phyloP scores from a whole-genome alignment of 2,113 vertebrate genomes.

The Sinocyclocheilus rhinocerous region DNA sequence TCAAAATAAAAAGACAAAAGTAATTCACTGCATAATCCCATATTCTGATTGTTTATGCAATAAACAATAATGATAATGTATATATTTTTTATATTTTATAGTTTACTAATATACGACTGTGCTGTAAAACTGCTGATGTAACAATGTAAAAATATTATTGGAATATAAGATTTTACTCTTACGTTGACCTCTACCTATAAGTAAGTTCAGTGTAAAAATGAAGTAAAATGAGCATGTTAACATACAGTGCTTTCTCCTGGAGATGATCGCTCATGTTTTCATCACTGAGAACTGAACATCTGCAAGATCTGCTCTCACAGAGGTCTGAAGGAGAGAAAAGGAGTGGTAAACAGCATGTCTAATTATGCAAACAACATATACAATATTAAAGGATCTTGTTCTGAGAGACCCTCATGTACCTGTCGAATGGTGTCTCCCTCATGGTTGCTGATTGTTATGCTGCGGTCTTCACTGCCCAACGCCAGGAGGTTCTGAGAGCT shows the following conservation, averaged over 20 bases:
- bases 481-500: slow-evolving; percentile 91
- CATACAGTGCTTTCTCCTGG: slow-evolving; percentile 87
- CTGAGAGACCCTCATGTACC: slow-evolving; percentile 69
- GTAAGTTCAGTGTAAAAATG: no score
- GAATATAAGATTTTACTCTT: neutral
- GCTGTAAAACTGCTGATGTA: neutral
- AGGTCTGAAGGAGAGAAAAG: slow-evolving; percentile 69
- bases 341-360: neutral
- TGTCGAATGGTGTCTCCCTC: slow-evolving; percentile 95
- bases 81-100: neutral
- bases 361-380: neutral
- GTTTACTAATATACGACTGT: neutral
- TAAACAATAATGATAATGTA: neutral
- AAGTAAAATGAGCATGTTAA: slow-evolving; percentile 14
- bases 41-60: neutral
- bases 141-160: neutral
- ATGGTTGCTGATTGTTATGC: slow-evolving; percentile 91
- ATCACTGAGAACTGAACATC: slow-evolving; percentile 89
- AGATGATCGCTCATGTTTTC: slow-evolving; percentile 85
- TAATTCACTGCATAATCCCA: neutral
- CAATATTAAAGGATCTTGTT: neutral
- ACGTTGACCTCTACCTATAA: neutral
- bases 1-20: neutral
- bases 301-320: slow-evolving; percentile 83
- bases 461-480: slow-evolving; percentile 92